Evolutionary conservation across 2,113 vertebrate genomes (phyloP).

Genomic region (Austrofundulus limnaeus): DNA sequence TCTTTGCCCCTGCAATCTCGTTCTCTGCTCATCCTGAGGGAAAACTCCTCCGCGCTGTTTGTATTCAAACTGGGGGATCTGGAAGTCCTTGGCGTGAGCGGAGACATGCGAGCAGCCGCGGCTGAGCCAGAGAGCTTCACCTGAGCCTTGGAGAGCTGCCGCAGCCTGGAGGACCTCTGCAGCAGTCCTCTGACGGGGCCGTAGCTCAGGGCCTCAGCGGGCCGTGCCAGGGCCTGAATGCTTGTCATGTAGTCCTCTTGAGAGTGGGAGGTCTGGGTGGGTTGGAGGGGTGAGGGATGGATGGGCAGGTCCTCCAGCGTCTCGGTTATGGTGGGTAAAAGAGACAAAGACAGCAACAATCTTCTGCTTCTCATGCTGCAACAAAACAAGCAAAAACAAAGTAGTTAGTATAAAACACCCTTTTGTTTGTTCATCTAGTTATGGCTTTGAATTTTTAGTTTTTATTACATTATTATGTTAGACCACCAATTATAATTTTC

Average conservation of each 20-base stretch:
- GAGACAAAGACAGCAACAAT: conserved; percentile 63
- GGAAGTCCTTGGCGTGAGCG: conserved; percentile 56
- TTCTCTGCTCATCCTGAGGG: conserved; percentile 59
- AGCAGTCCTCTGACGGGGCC: conserved; percentile 62
- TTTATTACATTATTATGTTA: too few relatives aligned
- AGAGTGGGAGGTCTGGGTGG: conserved; percentile 58
- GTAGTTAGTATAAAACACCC: background rate
- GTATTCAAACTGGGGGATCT: conserved; percentile 38
- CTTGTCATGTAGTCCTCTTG: conserved; percentile 78
- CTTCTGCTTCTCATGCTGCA: conserved; percentile 75
- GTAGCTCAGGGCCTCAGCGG: conserved; percentile 48
- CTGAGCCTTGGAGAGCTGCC: conserved; percentile 69
- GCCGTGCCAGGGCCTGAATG: conserved; percentile 77
- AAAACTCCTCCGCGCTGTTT: conserved; percentile 61
- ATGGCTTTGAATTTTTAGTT: too few relatives aligned
- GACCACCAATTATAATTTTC: too few relatives aligned
- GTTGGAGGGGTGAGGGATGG: conserved; percentile 44
- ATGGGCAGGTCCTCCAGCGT: conserved; percentile 70
- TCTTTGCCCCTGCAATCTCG: conserved; percentile 65
- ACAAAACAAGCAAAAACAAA: conserved; percentile 1
- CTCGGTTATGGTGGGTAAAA: conserved; percentile 79
- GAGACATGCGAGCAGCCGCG: conserved; percentile 54
- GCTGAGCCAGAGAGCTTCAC: conserved; percentile 61
- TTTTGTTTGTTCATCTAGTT: too few relatives aligned
- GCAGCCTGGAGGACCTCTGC: conserved; percentile 61